These are phyloP conservation scores for Nixonia krombeini DNA, from an alignment of 1,140 invertebrate species.

Conservation along the genomic window DNA sequence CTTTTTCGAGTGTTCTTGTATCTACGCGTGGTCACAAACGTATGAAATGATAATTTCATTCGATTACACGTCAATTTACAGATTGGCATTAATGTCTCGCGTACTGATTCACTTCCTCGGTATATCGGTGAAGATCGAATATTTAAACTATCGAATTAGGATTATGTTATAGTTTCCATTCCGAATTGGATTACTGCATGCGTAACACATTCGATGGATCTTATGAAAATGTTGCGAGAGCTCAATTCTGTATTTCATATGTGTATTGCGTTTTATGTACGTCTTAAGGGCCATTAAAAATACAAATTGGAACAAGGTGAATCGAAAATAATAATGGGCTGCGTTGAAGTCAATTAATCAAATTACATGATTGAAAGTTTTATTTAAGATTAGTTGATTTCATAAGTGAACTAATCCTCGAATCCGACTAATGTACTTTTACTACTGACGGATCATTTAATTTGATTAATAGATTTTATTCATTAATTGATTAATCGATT, in stretches of 20 bases:
- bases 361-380: too few species aligned
- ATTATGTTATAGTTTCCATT: not conserved
- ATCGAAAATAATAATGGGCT: not conserved
- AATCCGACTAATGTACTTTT: too few species aligned
- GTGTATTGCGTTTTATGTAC: not conserved
- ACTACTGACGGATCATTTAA: not conserved
- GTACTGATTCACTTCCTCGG: constrained; percentile 8
- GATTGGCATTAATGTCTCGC: constrained; percentile 13
- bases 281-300: not conserved
- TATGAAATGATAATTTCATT: constrained; percentile 13
- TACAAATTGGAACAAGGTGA: not conserved
- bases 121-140: not conserved
- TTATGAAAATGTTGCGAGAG: constrained; percentile 5
- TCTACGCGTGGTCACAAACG: constrained; percentile 35
- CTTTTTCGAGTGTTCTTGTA: too few species aligned
- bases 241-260: constrained; percentile 12
- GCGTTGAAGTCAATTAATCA: not conserved
- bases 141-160: too few species aligned
- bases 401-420: too few species aligned
- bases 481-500: not conserved
- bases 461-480: not conserved
- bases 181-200: constrained; percentile 1
- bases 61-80: not conserved
- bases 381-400: too few species aligned
- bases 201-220: constrained; percentile 7